Evolutionary conservation across 2,888 invertebrate genomes (phyloP), one percentile per base, ranked within the genome.

Genomic region (Emesis castigata): DNA sequence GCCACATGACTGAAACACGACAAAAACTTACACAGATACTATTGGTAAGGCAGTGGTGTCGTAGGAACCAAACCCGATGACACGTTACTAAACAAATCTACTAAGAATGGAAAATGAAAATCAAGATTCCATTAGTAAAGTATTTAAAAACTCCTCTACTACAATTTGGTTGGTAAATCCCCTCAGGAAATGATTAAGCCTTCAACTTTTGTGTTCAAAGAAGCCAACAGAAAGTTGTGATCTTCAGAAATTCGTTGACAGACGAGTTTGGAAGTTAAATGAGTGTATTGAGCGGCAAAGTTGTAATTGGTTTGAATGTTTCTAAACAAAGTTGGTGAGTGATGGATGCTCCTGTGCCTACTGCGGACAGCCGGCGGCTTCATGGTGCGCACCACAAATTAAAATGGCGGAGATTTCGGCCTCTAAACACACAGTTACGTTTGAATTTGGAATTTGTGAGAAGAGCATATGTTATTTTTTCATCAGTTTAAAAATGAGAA

Each of bases 211-310:
- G 14, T n/a, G 14, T 61, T 48, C 61, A 61, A 61, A 61, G 61
- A 61, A 61, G 61, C 61, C 61, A 61, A 61, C 48, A 48, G 48
- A 61, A 61, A 61, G 61, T 61, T 26, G 61, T n/a, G 61, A 61
- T 58, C 20, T 22, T 58, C 26, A n/a, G 61, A 61, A 61, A 26
- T 26, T 61, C 14, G 14, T 20, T 14, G 58, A 58, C 58, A 58
- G 58, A 58, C 58, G 58, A 22, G 58, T 14, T 22, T 20, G 9
- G 58, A 58, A 58, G 18, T 58, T 58, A 58, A 58, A 58, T 22
- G 22, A 58, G 58, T 58, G 58, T 58, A 58, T 58, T 22, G 58
- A 58, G 22, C 58, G 58, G 22, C 11, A 5, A 22, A 58, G 22
- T 58, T 58, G 56, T 58, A 58, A 58, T 58, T 58, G 56, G 56